Base-by-base conservation (phyloP, 2,113 vertebrate genomes). In the Petrocephalus microphthalmus region DNA sequence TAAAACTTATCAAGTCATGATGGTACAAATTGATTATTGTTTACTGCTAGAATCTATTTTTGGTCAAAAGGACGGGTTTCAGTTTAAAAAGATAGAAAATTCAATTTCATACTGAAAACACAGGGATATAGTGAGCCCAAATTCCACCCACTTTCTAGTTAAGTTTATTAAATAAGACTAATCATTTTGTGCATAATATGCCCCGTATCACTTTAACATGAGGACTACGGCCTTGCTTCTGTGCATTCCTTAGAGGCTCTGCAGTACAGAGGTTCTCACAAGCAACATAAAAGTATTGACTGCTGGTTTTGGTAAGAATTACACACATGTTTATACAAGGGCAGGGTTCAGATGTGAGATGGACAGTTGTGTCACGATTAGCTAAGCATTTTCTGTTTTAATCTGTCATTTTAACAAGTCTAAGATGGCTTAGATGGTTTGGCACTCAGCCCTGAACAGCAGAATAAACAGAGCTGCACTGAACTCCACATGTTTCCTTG, bases 341-440 rank as follows among this genome's bases (percentile, higher is more conserved):
- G 84, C 52, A 37, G n/a, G 84, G 84, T 53, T 85, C 25, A 54
- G 52, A 19, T 54, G 29, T 54, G 52, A 53, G 52, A 85, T 33
- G 84, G 25, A 37, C 84, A 54, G 84, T 85, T 56, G 51, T 85
- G 84, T 54, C 0, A 29, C 29, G 13, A 85, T 85, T 85, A 85
- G 25, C 84, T 85, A 85, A 85, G 51, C 52, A 37, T 54, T 85
- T 85, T 85, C 84, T 54, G 52, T 85, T 54, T 54, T 53, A 85
- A 54, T 85, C 84, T 53, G 84, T 85, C 84, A 85, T 85, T 85
- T 54, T 85, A 54, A 85, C 84, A 54, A 85, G 84, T 53, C 84
- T 54, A 49, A 85, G n/a, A 54, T 56, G 47, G 84, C 22, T 56
- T 19, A n/a, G 51, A 29, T 54, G 51, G 52, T 56, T 85, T 85